Evolutionary conservation across 2,797 vertebrate species (phyloP).

Genomic region (Pangasius larnaudii): DNA sequence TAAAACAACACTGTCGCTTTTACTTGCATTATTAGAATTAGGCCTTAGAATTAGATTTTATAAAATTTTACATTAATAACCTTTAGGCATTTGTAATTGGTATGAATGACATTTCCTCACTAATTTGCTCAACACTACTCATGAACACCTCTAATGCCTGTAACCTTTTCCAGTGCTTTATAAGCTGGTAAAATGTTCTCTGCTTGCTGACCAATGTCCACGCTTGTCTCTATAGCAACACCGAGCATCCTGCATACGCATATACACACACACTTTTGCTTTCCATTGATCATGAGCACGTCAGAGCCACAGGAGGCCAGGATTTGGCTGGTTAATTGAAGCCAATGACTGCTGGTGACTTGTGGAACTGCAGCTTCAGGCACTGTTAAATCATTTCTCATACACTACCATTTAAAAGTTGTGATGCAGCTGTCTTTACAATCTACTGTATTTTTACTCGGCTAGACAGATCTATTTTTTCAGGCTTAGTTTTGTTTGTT

Average conservation of each 20-base stretch:
- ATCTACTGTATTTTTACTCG: neutral
- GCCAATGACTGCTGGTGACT: slow-evolving; percentile 16
- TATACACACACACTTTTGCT: slow-evolving; percentile 27
- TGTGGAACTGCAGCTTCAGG: slow-evolving; percentile 1
- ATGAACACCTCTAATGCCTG: slow-evolving; percentile 41
- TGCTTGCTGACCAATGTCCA: slow-evolving; percentile 71
- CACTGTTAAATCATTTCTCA: neutral
- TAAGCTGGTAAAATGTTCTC: slow-evolving; percentile 69
- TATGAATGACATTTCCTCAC: slow-evolving; percentile 9
- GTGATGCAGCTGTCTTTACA: neutral
- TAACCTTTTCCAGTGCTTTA: slow-evolving; percentile 44
- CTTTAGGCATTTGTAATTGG: neutral
- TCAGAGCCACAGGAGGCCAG: slow-evolving; percentile 2
- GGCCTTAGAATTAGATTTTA: neutral
- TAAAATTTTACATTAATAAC: neutral
- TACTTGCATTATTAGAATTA: neutral
- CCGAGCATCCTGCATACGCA: slow-evolving; percentile 53
- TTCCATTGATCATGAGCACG: slow-evolving; percentile 43
- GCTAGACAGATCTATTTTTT: neutral
- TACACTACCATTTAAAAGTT: neutral
- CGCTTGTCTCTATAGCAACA: slow-evolving; percentile 79
- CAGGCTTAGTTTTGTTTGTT: neutral
- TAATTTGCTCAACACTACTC: neutral
- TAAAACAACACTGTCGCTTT: neutral
- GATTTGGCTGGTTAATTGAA: neutral